Evolutionary conservation across 2,888 invertebrate genomes (phyloP), one percentile per base, ranked within the genome.

Genomic region (Standfussiana lucernea): DNA sequence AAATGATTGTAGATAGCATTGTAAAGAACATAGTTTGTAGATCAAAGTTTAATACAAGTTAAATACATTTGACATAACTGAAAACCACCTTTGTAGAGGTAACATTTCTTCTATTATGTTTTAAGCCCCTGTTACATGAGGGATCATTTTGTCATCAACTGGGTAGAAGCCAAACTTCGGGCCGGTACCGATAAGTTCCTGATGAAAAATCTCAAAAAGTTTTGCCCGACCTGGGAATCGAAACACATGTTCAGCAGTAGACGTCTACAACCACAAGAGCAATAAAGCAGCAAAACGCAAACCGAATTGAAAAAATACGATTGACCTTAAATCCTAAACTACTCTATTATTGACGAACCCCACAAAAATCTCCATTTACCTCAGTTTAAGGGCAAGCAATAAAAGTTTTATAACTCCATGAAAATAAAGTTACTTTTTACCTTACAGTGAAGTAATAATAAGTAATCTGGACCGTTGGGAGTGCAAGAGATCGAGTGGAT

Each of bases 331-430:
- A n/a, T 18, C 11, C 4, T 62, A 13, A 74, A 77, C 65, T 50
- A 15, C 50, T 78, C 45, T 42, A 72, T 67, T 72, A 84, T 86
- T 78, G 62, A 83, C 18, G 21, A 70, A 75, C 59, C 15, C 62
- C 72, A 75, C 79, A 70, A 69, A 72, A 72, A 68, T 72, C 18
- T 69, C 62, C 62, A 83, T 83, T 84, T 32, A 67, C 84, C 69
- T 75, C 59, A 75, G 53, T 62, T 84, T 79, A 67, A 75, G 72
- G 74, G 62, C 50, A 32, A 35, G 32, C 62, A 72, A 75, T 84
- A 86, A 84, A 83, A 86, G 65, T 83, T 84, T 86, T 79, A 86
- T 50, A 69, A 72, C 72, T 53, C 84, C 72, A 72, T 83, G 74
- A 75, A 74, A 83, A 78, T 66, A 76, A 75, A 65, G 35, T 76